These are phyloP conservation scores for Megalops atlanticus DNA, from an alignment of 2,113 vertebrate species.

Conservation along the genomic window DNA sequence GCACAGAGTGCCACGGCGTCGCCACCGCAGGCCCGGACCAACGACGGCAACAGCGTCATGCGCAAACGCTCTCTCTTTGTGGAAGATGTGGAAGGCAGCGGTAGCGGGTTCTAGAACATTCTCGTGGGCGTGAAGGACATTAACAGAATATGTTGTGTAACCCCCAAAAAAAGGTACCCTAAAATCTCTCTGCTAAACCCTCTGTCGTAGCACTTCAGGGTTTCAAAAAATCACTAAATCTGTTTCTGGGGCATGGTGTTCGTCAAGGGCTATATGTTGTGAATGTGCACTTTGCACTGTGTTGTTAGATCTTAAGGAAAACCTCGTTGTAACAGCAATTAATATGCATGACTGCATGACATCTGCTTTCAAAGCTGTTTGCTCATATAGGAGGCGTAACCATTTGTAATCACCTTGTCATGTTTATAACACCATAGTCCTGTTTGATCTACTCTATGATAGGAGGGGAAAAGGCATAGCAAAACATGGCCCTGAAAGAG, in stretches of 20 bases:
- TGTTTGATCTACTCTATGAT: neutral
- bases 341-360: neutral
- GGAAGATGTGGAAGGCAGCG: conserved; percentile 75
- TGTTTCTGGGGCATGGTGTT: neutral
- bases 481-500: too few species aligned
- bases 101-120: conserved; percentile 69
- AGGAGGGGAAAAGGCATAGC: neutral
- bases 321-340: neutral
- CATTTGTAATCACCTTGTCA: neutral
- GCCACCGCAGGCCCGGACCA: conserved; percentile 38
- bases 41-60: conserved; percentile 54
- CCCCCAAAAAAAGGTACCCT: neutral
- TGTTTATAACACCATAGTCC: neutral
- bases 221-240: neutral
- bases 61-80: conserved; percentile 68
- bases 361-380: conserved; percentile 10
- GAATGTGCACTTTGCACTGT: neutral
- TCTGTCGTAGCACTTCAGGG: neutral
- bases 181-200: neutral
- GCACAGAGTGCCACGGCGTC: neutral
- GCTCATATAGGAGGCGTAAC: conserved; percentile 6
- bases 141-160: neutral
- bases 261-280: neutral
- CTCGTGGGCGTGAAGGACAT: neutral
- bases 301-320: neutral